Evolutionary conservation across 2,113 vertebrate species (phyloP).

Genomic region (Oxyura jamaicensis): DNA sequence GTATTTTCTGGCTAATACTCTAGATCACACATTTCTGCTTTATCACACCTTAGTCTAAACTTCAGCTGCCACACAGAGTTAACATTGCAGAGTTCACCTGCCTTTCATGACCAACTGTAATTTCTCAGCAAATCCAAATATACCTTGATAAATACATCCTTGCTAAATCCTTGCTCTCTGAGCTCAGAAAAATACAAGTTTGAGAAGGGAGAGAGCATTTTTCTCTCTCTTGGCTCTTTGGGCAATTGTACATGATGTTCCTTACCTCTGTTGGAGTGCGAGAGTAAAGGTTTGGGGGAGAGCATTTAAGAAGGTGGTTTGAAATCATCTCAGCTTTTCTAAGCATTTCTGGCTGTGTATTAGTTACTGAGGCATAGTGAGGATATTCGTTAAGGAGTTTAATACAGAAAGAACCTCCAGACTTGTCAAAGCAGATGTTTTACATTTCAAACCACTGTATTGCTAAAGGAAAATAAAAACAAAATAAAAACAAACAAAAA

Average conservation of each 20-base stretch:
- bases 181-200: background rate
- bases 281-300: background rate
- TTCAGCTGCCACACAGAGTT: no score
- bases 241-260: fast-evolving
- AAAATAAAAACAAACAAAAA: background rate
- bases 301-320: background rate
- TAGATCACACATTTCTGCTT: no score
- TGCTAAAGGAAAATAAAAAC: background rate
- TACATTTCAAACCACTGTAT: background rate
- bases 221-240: background rate
- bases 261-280: background rate
- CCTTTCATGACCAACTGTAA: background rate
- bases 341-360: background rate
- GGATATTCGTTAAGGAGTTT: background rate
- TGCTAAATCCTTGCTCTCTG: background rate
- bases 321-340: background rate
- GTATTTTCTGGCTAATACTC: no score
- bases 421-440: background rate
- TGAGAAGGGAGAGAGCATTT: background rate
- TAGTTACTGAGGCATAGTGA: background rate
- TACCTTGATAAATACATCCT: background rate
- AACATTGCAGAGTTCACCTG: background rate
- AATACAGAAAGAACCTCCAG: background rate
- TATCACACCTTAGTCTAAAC: no score
- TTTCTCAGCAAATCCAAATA: background rate